Percentiles rank a stretch among this genome's conserved stretches.
phyloP scores from a whole-genome alignment of 2,113 vertebrate species.

The Ochotona princeps region DNA sequence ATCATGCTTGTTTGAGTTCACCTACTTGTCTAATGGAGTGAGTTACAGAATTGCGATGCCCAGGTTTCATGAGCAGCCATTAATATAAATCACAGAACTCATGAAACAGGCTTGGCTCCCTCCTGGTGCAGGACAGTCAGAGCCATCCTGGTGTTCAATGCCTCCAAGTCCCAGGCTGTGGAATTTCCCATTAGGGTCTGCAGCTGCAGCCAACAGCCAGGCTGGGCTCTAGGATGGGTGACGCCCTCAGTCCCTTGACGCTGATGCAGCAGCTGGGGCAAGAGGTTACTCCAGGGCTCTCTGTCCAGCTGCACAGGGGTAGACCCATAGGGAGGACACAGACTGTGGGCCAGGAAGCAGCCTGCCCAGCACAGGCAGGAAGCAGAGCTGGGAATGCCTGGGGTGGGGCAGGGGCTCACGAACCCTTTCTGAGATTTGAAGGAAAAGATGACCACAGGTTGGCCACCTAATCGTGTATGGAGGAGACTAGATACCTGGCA shows the following conservation, averaged over 20 bases:
- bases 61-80: not conserved
- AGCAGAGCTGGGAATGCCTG: not conserved
- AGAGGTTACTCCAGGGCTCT: not conserved
- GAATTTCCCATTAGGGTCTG: slow-evolving; percentile 21
- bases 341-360: not conserved
- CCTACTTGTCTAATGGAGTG: not conserved
- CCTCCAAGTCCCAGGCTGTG: not conserved
- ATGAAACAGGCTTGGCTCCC: not conserved
- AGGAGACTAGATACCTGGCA: not conserved
- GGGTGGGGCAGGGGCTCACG: not conserved
- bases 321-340: slow-evolving; percentile 59
- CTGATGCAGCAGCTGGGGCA: not conserved
- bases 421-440: slow-evolving; percentile 8
- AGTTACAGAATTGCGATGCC: not conserved
- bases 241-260: too few species aligned
- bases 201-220: slow-evolving; percentile 44
- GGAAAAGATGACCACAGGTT: not conserved
- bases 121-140: not conserved
- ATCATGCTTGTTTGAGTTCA: not conserved
- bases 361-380: not conserved
- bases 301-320: slow-evolving; percentile 62
- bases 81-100: slow-evolving; percentile 20
- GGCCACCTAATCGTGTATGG: not conserved
- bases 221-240: not conserved
- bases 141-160: not conserved